phyloP scores from a whole-genome alignment of 2,797 vertebrate genomes.

The Argya squamiceps region DNA sequence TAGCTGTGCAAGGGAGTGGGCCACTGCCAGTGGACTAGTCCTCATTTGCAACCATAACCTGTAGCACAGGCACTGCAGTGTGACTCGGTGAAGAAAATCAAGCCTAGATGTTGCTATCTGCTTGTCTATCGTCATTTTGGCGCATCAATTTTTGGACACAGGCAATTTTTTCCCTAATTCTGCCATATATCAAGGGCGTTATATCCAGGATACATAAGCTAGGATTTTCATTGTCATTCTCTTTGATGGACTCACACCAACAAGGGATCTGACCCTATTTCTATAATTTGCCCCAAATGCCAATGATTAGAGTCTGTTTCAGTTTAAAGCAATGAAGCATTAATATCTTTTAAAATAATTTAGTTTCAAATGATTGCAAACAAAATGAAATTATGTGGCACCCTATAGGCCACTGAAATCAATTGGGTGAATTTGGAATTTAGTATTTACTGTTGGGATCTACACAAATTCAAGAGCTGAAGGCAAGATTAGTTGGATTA shows the following conservation, averaged over 20 bases:
- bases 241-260: neutral
- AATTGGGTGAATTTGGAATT: neutral
- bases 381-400: neutral
- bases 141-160: neutral
- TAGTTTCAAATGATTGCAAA: neutral
- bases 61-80: neutral
- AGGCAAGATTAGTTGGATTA: constrained; percentile 45
- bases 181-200: neutral
- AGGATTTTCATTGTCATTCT: neutral
- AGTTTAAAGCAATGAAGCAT: constrained; percentile 35
- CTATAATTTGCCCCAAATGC: neutral
- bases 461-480: constrained; percentile 29
- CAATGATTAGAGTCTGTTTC: neutral
- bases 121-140: neutral
- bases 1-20: neutral
- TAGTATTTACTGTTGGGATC: constrained; percentile 32
- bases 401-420: neutral
- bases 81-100: neutral
- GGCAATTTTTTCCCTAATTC: neutral
- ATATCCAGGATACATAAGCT: neutral
- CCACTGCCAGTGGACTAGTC: neutral
- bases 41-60: neutral
- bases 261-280: constrained; percentile 37
- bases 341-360: constrained; percentile 3
- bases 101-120: neutral